Percentiles rank a stretch among this genome's conserved stretches.
Evolutionary conservation across 2,888 invertebrate genomes (phyloP).

Genomic region (Noctua pronuba): DNA sequence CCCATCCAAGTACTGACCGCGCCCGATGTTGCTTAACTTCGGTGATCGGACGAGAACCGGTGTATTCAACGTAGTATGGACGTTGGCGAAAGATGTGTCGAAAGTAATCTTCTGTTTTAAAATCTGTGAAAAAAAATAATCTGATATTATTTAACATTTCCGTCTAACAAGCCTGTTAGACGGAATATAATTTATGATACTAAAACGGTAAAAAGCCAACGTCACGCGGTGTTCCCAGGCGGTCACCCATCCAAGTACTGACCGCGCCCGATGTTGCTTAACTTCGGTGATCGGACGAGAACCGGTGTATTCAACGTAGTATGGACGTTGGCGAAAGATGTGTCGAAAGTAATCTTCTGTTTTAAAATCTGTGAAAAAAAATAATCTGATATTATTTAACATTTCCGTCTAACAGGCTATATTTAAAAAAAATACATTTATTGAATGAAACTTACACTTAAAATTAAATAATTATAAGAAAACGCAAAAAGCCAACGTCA

Average conservation of each 20-base stretch:
- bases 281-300: constrained; percentile 89
- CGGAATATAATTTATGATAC: too few relatives aligned
- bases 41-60: constrained; percentile 89
- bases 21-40: constrained; percentile 86
- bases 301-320: constrained; percentile 85
- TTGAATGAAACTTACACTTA: too few relatives aligned
- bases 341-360: too few relatives aligned
- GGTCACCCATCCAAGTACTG: constrained; percentile 89
- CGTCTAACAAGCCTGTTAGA: too few relatives aligned
- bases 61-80: constrained; percentile 80
- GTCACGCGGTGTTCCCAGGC: constrained; percentile 85
- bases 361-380: too few relatives aligned
- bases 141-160: too few relatives aligned
- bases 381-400: too few relatives aligned
- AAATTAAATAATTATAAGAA: neutral
- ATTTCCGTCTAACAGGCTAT: too few relatives aligned
- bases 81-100: constrained; percentile 41
- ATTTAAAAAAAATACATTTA: too few relatives aligned
- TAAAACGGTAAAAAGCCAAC: constrained; percentile 68
- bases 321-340: constrained; percentile 49
- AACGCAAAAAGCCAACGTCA: constrained; percentile 63
- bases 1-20: constrained; percentile 89
- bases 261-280: constrained; percentile 86
- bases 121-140: too few relatives aligned
- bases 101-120: too few relatives aligned